Conservation (phyloP, 1,140 invertebrate genomes). For the Neodiprion pinetum region DNA sequence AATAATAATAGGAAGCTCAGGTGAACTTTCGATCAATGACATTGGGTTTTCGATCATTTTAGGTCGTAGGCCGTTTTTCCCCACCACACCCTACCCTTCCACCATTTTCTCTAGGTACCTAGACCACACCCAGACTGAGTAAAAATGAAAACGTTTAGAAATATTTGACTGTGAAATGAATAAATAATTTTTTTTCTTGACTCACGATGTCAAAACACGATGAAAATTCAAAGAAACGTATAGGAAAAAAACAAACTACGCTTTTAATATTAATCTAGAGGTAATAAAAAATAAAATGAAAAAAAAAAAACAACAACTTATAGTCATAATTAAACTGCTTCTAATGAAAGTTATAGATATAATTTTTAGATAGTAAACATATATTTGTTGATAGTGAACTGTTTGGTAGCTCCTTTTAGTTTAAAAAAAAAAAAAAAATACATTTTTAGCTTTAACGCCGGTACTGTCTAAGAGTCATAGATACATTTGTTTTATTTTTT, state of each 20-base stretch:
- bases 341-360: slow-evolving; percentile 48
- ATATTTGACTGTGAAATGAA: slow-evolving; percentile 40
- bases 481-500: neutral
- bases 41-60: neutral
- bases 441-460: neutral
- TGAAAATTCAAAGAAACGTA: neutral
- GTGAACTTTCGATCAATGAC: too few relatives aligned
- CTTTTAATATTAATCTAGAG: slow-evolving; percentile 56
- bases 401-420: slow-evolving; percentile 2
- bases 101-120: too few relatives aligned
- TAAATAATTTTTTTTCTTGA: neutral
- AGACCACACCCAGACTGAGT: neutral
- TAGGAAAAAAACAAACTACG: slow-evolving; percentile 47
- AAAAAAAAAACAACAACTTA: neutral
- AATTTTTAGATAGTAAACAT: slow-evolving; percentile 26
- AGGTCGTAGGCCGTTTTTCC: neutral
- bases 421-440: neutral
- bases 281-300: slow-evolving; percentile 30
- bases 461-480: neutral
- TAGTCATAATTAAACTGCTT: neutral
- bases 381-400: neutral
- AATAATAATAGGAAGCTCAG: too few relatives aligned
- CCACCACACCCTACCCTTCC: too few relatives aligned
- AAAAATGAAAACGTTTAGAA: slow-evolving; percentile 18
- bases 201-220: slow-evolving; percentile 19